phyloP scores from a whole-genome alignment of 2,797 vertebrate species.

The Ctenopoma multispine region DNA sequence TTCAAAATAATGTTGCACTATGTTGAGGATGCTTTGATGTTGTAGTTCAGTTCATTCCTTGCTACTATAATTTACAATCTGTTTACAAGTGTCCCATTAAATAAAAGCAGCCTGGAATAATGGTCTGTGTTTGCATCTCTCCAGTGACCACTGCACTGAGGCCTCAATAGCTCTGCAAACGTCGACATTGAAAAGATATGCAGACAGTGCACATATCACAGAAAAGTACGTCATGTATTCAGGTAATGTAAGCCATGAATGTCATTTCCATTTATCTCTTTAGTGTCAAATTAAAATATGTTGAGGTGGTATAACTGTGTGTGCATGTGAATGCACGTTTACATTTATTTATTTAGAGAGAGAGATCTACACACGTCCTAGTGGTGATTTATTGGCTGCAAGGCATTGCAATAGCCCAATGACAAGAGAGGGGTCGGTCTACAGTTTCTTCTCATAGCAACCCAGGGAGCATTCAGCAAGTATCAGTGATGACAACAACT shows the following conservation, averaged over 20 bases:
- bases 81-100: not conserved
- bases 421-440: constrained; percentile 55
- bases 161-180: not conserved
- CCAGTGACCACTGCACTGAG: constrained; percentile 1
- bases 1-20: constrained; percentile 16
- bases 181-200: constrained; percentile 6
- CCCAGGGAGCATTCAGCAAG: constrained; percentile 62
- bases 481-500: constrained; percentile 35
- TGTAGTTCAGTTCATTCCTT: not conserved
- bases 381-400: constrained; percentile 71
- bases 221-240: not conserved
- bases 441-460: constrained; percentile 73
- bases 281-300: constrained; percentile 1
- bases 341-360: constrained; percentile 15
- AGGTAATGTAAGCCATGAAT: not conserved
- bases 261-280: not conserved
- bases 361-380: constrained; percentile 22
- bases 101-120: not conserved
- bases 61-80: not conserved
- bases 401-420: constrained; percentile 59
- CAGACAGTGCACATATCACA: not conserved
- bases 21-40: not conserved
- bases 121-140: not conserved
- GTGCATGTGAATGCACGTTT: constrained; percentile 4
- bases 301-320: constrained; percentile 1